phyloP scores from a whole-genome alignment of 2,113 vertebrate genomes.

The Centropus bengalensis region DNA sequence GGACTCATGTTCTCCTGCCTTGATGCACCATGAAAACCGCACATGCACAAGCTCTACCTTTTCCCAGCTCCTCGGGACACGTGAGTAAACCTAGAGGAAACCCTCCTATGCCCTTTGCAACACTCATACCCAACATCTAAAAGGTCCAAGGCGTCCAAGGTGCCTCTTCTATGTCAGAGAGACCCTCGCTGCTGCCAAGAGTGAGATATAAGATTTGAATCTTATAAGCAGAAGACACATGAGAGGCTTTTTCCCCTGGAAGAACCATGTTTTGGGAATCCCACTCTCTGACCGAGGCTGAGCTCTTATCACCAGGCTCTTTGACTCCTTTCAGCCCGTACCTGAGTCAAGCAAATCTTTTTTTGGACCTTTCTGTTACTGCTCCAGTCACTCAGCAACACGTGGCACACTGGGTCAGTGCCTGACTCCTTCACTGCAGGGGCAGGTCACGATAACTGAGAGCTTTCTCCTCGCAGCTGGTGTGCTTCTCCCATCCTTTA shows the following conservation, averaged over 20 bases:
- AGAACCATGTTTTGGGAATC: background rate
- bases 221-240: background rate
- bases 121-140: background rate
- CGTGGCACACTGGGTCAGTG: rapidly evolving
- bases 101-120: background rate
- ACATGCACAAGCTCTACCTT: background rate
- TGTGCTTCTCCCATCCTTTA: background rate
- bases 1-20: background rate
- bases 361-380: background rate
- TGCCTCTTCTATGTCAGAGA: background rate
- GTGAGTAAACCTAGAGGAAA: background rate
- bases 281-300: background rate
- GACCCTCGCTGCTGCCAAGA: background rate
- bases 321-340: background rate
- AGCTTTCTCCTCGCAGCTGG: background rate
- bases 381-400: background rate
- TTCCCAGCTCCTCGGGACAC: background rate
- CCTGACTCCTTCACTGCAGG: background rate
- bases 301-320: background rate
- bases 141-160: too few relatives aligned
- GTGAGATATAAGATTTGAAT: background rate
- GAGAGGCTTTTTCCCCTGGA: too few relatives aligned
- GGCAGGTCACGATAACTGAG: background rate
- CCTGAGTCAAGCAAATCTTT: background rate
- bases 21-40: background rate